Percentiles rank a stretch among this genome's conserved stretches.
Conservation (phyloP, 2,888 invertebrate genomes). For the Lasioglossum malachurum region DNA sequence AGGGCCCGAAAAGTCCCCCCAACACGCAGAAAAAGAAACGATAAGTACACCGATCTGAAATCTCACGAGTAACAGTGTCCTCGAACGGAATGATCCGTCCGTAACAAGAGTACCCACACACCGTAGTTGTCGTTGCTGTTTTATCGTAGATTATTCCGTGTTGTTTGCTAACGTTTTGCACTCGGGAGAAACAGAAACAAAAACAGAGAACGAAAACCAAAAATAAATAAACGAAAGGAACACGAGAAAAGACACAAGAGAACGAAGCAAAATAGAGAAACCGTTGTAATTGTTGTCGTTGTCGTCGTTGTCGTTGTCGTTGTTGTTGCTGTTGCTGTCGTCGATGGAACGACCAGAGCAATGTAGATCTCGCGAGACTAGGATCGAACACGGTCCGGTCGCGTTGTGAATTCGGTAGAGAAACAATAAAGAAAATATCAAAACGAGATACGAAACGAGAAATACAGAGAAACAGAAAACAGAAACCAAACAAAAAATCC, state of each 20-base stretch:
- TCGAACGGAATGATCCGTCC: background rate
- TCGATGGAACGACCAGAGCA: background rate
- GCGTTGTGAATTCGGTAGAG: background rate
- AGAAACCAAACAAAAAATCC: background rate
- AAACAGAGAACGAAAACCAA: background rate
- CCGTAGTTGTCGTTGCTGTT: constrained; percentile 16
- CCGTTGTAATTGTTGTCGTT: background rate
- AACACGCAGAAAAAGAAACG: constrained; percentile 8
- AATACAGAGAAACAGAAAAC: background rate
- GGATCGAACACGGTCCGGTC: constrained; percentile 50
- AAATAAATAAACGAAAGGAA: background rate
- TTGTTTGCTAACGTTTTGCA: background rate
- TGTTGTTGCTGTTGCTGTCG: background rate
- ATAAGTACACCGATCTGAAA: constrained; percentile 30
- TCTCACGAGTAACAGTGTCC: constrained; percentile 13
- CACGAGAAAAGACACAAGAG: background rate
- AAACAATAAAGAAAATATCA: too few relatives aligned
- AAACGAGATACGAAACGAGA: background rate
- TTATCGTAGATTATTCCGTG: constrained; percentile 13
- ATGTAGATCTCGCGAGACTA: constrained; percentile 21
- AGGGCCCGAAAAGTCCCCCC: background rate
- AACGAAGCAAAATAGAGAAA: background rate
- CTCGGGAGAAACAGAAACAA: background rate
- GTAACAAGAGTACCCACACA: background rate
- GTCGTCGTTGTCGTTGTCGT: background rate